These are phyloP conservation scores for Theocolax elegans DNA, from an alignment of 1,140 invertebrate genomes.

Conservation along the genomic window DNA sequence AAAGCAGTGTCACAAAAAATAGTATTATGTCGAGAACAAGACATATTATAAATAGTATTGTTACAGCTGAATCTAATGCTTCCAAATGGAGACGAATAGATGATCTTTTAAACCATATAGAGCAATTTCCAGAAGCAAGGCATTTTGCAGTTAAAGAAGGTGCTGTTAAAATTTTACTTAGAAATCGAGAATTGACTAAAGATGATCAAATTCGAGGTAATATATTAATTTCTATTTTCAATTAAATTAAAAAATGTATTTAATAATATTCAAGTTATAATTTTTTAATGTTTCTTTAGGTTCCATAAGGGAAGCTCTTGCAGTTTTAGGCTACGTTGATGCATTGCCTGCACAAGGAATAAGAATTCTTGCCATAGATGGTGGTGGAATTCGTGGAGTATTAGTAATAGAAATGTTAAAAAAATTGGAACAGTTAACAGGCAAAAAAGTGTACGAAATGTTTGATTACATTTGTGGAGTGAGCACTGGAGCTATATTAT, in stretches of 20 bases:
- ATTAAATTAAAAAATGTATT: neutral
- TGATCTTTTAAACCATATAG: slow-evolving; percentile 76
- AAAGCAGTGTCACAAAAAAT: slow-evolving; percentile 65
- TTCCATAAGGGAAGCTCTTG: slow-evolving; percentile 73
- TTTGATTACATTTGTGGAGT: slow-evolving; percentile 95
- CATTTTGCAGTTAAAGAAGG: slow-evolving; percentile 78
- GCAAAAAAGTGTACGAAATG: slow-evolving; percentile 74
- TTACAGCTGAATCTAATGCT: slow-evolving; percentile 70
- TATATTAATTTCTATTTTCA: neutral
- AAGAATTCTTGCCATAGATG: slow-evolving; percentile 88
- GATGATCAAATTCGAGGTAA: slow-evolving; percentile 63
- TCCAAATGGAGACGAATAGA: slow-evolving; percentile 73
- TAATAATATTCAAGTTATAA: neutral
- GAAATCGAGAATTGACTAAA: slow-evolving; percentile 58
- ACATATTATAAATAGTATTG: slow-evolving; percentile 75
- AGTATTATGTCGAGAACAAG: slow-evolving; percentile 75
- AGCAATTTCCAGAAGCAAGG: slow-evolving; percentile 78
- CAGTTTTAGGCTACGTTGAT: slow-evolving; percentile 79
- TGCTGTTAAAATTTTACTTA: slow-evolving; percentile 72
- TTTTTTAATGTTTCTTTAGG: slow-evolving; percentile 56
- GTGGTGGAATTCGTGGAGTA: slow-evolving; percentile 88
- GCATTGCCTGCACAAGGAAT: slow-evolving; percentile 80
- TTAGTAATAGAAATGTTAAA: slow-evolving; percentile 84
- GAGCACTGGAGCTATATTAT: slow-evolving; percentile 86
- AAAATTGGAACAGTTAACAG: slow-evolving; percentile 79